Evolutionary conservation across 2,888 invertebrate genomes (phyloP).

Genomic region (Aplocera efformata): DNA sequence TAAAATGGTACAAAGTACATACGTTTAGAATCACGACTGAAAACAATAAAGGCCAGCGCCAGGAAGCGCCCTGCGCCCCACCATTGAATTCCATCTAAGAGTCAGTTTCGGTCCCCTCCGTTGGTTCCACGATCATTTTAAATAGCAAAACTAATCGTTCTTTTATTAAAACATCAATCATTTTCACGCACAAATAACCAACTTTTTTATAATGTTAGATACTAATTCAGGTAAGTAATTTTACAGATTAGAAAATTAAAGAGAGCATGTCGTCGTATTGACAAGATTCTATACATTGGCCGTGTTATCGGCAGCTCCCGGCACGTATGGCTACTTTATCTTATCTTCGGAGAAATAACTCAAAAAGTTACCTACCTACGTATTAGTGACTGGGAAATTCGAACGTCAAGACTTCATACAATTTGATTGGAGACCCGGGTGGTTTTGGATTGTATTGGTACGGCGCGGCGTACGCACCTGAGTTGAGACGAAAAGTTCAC

Average conservation of each 20-base stretch:
- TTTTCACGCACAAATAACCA: slow-evolving; percentile 11
- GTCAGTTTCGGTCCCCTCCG: slow-evolving; percentile 35
- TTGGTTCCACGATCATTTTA: slow-evolving; percentile 40
- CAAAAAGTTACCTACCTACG: slow-evolving; percentile 19
- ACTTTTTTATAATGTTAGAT: not conserved
- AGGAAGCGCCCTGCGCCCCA: slow-evolving; percentile 47
- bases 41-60: slow-evolving; percentile 67
- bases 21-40: slow-evolving; percentile 66
- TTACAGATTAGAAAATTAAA: slow-evolving; percentile 25
- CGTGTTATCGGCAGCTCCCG: slow-evolving; percentile 61
- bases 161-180: slow-evolving; percentile 9
- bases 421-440: too few species aligned
- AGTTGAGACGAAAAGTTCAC: too few species aligned
- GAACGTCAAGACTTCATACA: too few species aligned
- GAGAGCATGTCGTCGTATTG: slow-evolving; percentile 65
- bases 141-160: slow-evolving; percentile 5
- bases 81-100: slow-evolving; percentile 64
- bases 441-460: too few species aligned
- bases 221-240: not conserved
- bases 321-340: slow-evolving; percentile 60
- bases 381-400: not conserved
- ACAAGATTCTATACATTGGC: slow-evolving; percentile 61
- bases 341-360: slow-evolving; percentile 67
- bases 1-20: too few species aligned
- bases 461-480: too few species aligned